Base-by-base conservation (phyloP, 2,888 invertebrate species). In the Gastrophysa polygoni region DNA sequence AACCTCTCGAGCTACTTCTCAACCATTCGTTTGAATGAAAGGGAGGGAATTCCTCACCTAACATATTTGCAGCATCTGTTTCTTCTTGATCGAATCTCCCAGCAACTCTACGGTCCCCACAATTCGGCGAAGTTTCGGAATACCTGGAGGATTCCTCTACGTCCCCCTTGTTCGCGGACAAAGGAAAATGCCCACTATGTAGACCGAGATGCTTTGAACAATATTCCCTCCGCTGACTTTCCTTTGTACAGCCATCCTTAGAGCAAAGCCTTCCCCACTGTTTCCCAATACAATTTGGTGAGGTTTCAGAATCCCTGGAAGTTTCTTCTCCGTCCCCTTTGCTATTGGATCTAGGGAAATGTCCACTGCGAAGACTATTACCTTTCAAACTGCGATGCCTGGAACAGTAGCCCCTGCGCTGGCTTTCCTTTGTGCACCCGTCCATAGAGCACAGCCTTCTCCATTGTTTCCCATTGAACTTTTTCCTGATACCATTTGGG, bases 391-490 rank as follows among this genome's bases (percentile, higher is more conserved):
- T 97, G 73, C 98, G 87, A 83, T 99, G 98, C 55, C 98, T 85
- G 18, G 98, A 99, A 82, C 98, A 99, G 83, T 88, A 98, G 38
- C 99, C 98, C 71, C 97, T 87, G 38, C 98, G 86, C 83, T 99
- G 98, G 77, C 98, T 98, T 86, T 99, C 98, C 84, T 95, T 95
- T 34, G 91, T 91, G 83, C 98, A 98, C 59, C 94, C 93, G 76
- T 95, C 94, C 81, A 93, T 94, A 63, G 96, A 96, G 84, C 98
- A 99, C 68, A 99, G 87, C 74, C 98, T 87, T 66, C 98, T 88
- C 99, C 98, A 99, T 81, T 99, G 99, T 83, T 99, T 99, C 34
- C 99, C 99, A 84, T 99, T 99, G 83, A 96, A 99, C 84, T 98
- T 99, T 85, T 99, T 99, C 11, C 98, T 86, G 74, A 99, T 96